Evolutionary conservation across 2,797 vertebrate genomes (phyloP), one percentile per base, ranked within the genome.

Genomic region (Periophthalmus magnuspinnatus): DNA sequence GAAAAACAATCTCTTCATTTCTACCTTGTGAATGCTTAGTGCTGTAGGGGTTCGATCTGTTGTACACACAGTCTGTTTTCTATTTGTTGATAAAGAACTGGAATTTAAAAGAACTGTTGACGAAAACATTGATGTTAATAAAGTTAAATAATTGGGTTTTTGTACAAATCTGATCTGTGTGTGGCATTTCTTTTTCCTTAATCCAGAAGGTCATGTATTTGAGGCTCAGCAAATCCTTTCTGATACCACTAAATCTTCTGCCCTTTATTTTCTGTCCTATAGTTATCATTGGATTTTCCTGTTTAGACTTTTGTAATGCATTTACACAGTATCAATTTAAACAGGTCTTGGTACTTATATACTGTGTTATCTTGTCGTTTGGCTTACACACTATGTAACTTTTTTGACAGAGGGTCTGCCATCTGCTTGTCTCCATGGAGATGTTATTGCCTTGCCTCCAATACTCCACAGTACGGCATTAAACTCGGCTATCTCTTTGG

Each of bases 1-100:
- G 89, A 82, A 82, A 83, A 84, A 65, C 72, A 89, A 94, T 91
- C 81, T 81, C 78, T 95, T 95, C 94, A 96, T 98, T 96, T 92
- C 95, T 96, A 96, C 95, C 95, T 97, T 98, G 96, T 97, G 95
- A 96, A 96, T 96, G 95, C 96, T 95, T 96, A 95, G 96, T 98
- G 96, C 95, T 96, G 96, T 97, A 96, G 96, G 95, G 96, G 90
- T 95, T 96, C 94, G 91, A 96, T 91, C 91, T 95, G 96, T 97
- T 97, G 96, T 97, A 97, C 94, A 96, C 90, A 91, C 96, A 96
- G 96, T 97, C 95, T 96, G 96, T 97, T 98, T 98, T 98, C 95
- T 98, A 97, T 96, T 95, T 97, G 96, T 98, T 96, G 94, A 97
- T 95, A 95, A 96, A 94, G 93, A 93, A 92, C 88, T 88, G 88